Conservation (phyloP, 1,140 invertebrate genomes). For the Diorhabda sublineata region DNA sequence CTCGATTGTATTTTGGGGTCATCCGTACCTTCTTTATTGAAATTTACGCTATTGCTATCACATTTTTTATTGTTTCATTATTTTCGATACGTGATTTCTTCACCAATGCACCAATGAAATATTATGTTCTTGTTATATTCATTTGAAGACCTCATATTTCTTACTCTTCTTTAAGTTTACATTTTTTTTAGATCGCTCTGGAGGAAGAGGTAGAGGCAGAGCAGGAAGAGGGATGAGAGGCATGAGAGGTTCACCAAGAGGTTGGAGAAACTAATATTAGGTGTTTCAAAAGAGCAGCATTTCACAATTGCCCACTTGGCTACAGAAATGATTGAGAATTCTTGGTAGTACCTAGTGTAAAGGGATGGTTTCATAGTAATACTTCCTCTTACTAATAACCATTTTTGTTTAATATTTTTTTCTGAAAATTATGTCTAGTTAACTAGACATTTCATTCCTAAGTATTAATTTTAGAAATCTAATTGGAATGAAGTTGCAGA, state of each 20-base stretch:
- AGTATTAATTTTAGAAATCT: no score
- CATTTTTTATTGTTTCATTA: background rate
- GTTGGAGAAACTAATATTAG: slow-evolving; percentile 19
- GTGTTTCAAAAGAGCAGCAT: no score
- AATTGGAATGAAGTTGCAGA: no score
- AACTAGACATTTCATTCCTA: no score
- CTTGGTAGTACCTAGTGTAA: no score
- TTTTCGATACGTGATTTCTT: background rate
- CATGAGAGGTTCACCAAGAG: slow-evolving; percentile 35
- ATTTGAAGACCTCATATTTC: background rate
- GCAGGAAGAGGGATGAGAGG: slow-evolving; percentile 39
- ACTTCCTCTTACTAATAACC: no score
- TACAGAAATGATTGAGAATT: background rate
- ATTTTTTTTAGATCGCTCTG: slow-evolving; percentile 20
- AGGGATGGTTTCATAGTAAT: no score
- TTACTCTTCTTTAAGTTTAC: background rate
- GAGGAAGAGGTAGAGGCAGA: slow-evolving; percentile 32
- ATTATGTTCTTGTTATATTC: background rate
- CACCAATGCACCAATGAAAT: background rate
- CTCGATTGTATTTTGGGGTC: no score
- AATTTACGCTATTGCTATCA: background rate
- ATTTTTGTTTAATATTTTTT: no score
- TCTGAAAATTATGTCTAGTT: no score
- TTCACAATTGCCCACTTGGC: background rate
- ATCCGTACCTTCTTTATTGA: no score